These are phyloP conservation scores for Antennarius maculatus DNA, from an alignment of 2,797 vertebrate genomes.

Conservation along the genomic window DNA sequence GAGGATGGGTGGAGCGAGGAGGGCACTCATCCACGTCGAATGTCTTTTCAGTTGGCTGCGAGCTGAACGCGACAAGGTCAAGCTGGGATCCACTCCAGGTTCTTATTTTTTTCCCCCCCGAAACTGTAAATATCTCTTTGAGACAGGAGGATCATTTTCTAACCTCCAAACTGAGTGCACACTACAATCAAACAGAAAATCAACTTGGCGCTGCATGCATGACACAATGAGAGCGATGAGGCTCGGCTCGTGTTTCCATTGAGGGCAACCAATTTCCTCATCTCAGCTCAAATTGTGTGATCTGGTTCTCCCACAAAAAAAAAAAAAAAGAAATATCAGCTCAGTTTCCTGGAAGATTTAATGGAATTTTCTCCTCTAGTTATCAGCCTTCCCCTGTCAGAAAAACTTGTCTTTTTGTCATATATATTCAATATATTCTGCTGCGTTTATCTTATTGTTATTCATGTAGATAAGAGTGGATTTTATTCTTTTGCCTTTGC, in stretches of 20 bases:
- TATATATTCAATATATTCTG: too few species aligned
- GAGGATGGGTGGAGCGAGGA: neutral
- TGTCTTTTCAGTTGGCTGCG: conserved; percentile 4
- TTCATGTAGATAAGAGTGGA: too few species aligned
- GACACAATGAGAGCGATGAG: conserved; percentile 8
- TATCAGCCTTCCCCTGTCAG: too few species aligned
- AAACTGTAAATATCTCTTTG: conserved; percentile 10
- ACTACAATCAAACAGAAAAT: conserved; percentile 30
- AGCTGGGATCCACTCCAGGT: conserved; percentile 12
- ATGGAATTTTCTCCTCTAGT: neutral
- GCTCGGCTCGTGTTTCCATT: conserved; percentile 3
- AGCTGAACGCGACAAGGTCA: conserved; percentile 24
- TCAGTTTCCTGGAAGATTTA: neutral
- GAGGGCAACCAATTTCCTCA: conserved; percentile 29
- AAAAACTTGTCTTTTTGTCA: too few species aligned
- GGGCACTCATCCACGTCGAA: conserved; percentile 14
- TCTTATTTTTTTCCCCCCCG: conserved; percentile 1
- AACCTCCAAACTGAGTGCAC: neutral
- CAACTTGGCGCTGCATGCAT: neutral
- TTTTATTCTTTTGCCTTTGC: too few species aligned
- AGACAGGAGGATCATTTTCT: neutral
- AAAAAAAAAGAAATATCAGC: neutral
- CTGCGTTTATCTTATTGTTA: too few species aligned
- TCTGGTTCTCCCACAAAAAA: conserved; percentile 20
- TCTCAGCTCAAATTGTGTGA: conserved; percentile 22